Percentiles rank a stretch among this genome's conserved stretches.
Conservation (phyloP, 2,113 vertebrate species). For the Vimba vimba region DNA sequence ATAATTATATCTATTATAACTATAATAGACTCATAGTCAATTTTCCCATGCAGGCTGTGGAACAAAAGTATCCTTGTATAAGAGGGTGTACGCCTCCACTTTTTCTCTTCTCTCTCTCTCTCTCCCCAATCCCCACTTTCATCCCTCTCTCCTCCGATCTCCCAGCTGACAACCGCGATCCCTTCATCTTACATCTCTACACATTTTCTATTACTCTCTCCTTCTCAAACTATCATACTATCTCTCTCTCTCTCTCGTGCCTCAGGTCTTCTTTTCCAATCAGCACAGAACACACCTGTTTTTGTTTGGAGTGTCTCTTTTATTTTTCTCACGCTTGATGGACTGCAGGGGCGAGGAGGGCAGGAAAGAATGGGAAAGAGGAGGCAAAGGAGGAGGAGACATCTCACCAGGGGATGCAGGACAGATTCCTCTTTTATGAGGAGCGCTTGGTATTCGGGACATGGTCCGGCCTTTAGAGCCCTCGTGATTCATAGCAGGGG, state of each 20-base stretch:
- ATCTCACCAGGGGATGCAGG: constrained; percentile 72
- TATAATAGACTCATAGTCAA: too few species aligned
- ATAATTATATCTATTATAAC: too few species aligned
- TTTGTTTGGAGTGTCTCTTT: constrained; percentile 52
- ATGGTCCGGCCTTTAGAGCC: constrained; percentile 76
- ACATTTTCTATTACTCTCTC: not conserved
- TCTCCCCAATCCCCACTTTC: constrained; percentile 15
- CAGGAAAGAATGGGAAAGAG: constrained; percentile 28
- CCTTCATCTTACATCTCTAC: constrained; percentile 25
- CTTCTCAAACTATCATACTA: not conserved
- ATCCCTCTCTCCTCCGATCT: constrained; percentile 50
- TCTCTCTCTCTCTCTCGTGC: not conserved
- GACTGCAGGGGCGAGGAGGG: constrained; percentile 56
- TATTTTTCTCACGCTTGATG: constrained; percentile 64
- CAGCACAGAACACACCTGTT: constrained; percentile 57
- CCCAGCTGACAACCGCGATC: constrained; percentile 31
- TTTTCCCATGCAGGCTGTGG: constrained; percentile 45
- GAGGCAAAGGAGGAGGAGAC: constrained; percentile 34
- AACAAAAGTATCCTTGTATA: constrained; percentile 67
- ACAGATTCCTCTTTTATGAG: constrained; percentile 82
- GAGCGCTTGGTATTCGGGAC: constrained; percentile 79
- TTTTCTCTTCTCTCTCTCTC: constrained; percentile 27
- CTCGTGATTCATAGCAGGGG: constrained; percentile 80
- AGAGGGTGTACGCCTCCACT: constrained; percentile 52
- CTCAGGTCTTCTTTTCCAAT: constrained; percentile 41